These are phyloP conservation scores for Capreolus pygargus DNA, from an alignment of 2,113 vertebrate genomes.

Conservation along the genomic window DNA sequence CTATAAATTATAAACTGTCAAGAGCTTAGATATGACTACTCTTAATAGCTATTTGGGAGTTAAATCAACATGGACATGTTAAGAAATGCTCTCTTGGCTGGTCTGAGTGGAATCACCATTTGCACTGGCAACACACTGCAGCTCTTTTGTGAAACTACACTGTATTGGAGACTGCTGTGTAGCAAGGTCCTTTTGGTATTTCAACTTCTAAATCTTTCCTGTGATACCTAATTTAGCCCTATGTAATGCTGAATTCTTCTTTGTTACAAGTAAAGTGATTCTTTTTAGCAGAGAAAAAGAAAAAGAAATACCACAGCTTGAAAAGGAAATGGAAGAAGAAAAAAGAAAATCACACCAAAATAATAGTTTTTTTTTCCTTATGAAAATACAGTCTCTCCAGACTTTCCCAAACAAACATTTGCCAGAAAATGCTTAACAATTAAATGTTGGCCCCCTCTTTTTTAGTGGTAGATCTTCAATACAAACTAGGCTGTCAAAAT, in stretches of 20 bases:
- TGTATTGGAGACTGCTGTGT: neutral
- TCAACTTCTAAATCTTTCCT: constrained; percentile 11
- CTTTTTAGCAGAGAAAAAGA: constrained; percentile 27
- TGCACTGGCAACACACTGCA: neutral
- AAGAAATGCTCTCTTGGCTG: neutral
- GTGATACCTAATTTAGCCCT: neutral
- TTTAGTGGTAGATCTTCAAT: constrained; percentile 13
- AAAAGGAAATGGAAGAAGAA: neutral
- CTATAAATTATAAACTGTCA: neutral
- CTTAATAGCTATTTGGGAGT: neutral
- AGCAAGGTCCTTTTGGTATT: neutral
- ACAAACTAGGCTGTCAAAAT: constrained; percentile 30
- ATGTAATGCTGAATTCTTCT: neutral
- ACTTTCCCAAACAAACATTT: neutral
- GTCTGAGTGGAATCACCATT: neutral
- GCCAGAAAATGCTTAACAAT: constrained; percentile 7
- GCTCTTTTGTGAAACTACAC: neutral
- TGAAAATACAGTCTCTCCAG: neutral
- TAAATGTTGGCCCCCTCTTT: neutral
- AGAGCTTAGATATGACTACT: neutral
- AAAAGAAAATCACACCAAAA: neutral
- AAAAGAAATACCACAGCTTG: neutral
- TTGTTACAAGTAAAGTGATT: neutral
- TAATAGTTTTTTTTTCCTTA: neutral
- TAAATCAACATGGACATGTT: neutral